Evolutionary conservation across 2,888 invertebrate species (phyloP).

Genomic region (Celastrina argiolus): DNA sequence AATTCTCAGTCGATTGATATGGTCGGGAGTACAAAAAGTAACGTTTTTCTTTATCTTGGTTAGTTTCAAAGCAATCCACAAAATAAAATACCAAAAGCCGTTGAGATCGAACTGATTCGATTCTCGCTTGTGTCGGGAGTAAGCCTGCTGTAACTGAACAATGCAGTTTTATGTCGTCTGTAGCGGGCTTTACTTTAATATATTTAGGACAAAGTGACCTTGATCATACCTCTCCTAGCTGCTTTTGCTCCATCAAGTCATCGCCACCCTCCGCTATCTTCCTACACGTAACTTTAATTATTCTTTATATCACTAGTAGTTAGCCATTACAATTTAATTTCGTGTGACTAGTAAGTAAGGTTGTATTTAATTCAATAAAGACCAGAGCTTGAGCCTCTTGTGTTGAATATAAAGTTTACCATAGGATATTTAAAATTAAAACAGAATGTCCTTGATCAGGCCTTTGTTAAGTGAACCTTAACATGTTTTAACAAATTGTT

Average conservation of each 20-base stretch:
- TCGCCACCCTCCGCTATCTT: constrained; percentile 44
- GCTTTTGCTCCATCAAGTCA: constrained; percentile 52
- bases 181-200: constrained; percentile 45
- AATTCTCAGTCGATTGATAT: no score
- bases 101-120: no score
- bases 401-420: constrained; percentile 5
- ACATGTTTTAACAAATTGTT: background rate
- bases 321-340: background rate
- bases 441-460: background rate
- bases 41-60: no score
- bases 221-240: constrained; percentile 68
- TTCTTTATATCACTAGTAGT: constrained; percentile 25
- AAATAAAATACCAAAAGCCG: no score
- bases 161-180: no score
- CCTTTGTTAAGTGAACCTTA: background rate
- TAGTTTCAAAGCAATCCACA: no score
- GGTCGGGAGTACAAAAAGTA: no score
- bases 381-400: constrained; percentile 22
- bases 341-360: constrained; percentile 3
- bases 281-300: constrained; percentile 29
- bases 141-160: no score
- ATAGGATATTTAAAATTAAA: background rate
- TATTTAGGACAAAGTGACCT: constrained; percentile 73
- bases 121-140: no score
- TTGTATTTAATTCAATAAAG: constrained; percentile 8